Evolutionary conservation across 2,888 invertebrate genomes (phyloP), one percentile per base, ranked within the genome.

Genomic region (Xestia rhomboidea): DNA sequence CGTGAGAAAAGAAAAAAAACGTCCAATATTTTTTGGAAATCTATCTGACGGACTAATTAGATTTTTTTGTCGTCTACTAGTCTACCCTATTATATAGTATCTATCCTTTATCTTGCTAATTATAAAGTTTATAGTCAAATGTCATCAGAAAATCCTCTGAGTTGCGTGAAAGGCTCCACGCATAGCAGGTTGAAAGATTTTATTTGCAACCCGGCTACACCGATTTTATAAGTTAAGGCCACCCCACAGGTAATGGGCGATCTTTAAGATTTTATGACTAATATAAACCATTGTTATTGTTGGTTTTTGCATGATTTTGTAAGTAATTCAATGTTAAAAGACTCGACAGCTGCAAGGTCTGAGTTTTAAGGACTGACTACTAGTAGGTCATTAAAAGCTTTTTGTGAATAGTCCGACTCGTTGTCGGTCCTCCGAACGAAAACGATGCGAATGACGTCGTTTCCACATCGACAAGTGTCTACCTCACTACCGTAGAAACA

Each of bases 211-310:
- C 82, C 77, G 83, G 82, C 77, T 77, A 70, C 73, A n/a, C 70
- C 70, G 66, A 46, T 68, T 64, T 77, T 71, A 34, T 76, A 70
- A 76, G 51, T 68, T 54, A 30, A 80, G 68, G 84, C 81, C 84
- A 84, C 71, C 69, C 49, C 15, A 21, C 62, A 72, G 57, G 8
- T n/a, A 41, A 30, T 27, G 27, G n/a, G 11, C 57, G 41, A 49
- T 71, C 24, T 21, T 68, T n/a, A 49, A 66, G 41, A 62, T 63
- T 54, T 34, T 34, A 57, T n/a, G 8, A 68, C 15, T 67, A 64
- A 83, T 73, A 57, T 63, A 38, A 54, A 34, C 10, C 27, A 66
- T 60, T 77, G 27, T 54, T 66, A 18, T 51, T 18, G 38, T n/a
- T 41, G 27, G 21, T 27, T n/a, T 24, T 21, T 11, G 2, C 13